Percentiles rank a stretch among this genome's conserved stretches.
Evolutionary conservation across 2,113 vertebrate genomes (phyloP).

Genomic region (Etia nguti): DNA sequence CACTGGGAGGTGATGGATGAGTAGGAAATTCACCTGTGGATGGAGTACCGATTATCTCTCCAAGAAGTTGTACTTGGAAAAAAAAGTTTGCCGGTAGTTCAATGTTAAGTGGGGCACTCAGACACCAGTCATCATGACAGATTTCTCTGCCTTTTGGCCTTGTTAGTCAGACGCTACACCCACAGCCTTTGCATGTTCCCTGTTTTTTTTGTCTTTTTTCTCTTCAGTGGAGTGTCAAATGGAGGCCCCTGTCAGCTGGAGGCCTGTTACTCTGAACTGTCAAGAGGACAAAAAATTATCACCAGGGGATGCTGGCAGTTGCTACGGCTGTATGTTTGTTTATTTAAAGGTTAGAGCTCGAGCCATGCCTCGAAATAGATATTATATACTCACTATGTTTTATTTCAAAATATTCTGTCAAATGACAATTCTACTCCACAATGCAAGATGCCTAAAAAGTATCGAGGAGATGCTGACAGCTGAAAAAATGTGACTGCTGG

Average conservation of each 20-base stretch:
- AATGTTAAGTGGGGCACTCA: conserved; percentile 36
- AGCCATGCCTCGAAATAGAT: not conserved
- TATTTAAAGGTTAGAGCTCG: not conserved
- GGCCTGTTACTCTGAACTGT: conserved; percentile 5
- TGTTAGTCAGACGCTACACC: conserved; percentile 22
- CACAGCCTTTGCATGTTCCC: conserved; percentile 2
- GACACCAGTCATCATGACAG: conserved; percentile 23
- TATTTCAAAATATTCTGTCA: not conserved
- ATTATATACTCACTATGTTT: not conserved
- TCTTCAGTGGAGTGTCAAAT: not conserved
- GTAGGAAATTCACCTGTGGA: not conserved
- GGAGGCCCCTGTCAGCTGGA: not conserved
- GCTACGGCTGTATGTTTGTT: not conserved
- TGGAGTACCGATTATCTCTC: conserved; percentile 38
- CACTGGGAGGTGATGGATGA: conserved; percentile 54
- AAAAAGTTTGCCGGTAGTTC: conserved; percentile 35
- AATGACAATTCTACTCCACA: not conserved
- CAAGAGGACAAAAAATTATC: not conserved
- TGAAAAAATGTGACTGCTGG: not conserved
- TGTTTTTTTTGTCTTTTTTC: not conserved
- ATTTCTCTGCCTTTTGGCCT: conserved; percentile 35
- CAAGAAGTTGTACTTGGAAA: conserved; percentile 11
- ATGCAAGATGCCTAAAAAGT: not conserved
- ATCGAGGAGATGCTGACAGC: not conserved
- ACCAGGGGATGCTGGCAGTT: conserved; percentile 5